Evolutionary conservation across 2,797 vertebrate genomes (phyloP), one percentile per base, ranked within the genome.

Genomic region (Anguilla marmorata): DNA sequence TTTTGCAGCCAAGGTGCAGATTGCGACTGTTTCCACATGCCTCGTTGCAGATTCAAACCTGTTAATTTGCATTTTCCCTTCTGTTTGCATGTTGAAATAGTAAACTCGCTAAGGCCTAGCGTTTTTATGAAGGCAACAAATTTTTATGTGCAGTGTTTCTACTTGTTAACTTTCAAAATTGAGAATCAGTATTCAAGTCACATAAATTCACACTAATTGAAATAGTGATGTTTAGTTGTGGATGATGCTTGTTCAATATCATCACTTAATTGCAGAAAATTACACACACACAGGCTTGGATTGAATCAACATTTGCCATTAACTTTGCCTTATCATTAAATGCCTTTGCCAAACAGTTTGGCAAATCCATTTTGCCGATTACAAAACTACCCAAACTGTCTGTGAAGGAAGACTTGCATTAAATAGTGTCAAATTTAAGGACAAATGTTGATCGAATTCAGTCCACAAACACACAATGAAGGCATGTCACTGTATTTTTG

Each of bases 401-500:
- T 52, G 50, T 52, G 7, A 52, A 52, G 50, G 14, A 56, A 56
- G 11, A 14, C 54, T 56, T 56, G 54, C 54, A 16, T 56, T 56
- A 2, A 56, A 56, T 56, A 56, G 54, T 16, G 14, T 56, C 14
- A 14, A n/a, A 24, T 24, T 60, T 66, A 7, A n/a, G 21, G 24
- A 66, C 21, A 66, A 66, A 66, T 27, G 21, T 66, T 66, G 63
- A 66, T 66, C n/a, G 24, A 66, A 66, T 66, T 66, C n/a, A 24
- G 63, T 5, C n/a, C 63, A 24, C 4, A 24, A 66, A 66, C 21
- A 72, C 74, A 79, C 74, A 79, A 79, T 54, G 21, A 54, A 24
- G 82, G 82, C 45, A 50, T 84, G 82, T 14, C 82, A 84, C 52
- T 84, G 50, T 52, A 84, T 84, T 24, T 54, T n/a, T 84, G 21